phyloP scores from a whole-genome alignment of 2,797 vertebrate genomes.

The Streptopelia turtur region DNA sequence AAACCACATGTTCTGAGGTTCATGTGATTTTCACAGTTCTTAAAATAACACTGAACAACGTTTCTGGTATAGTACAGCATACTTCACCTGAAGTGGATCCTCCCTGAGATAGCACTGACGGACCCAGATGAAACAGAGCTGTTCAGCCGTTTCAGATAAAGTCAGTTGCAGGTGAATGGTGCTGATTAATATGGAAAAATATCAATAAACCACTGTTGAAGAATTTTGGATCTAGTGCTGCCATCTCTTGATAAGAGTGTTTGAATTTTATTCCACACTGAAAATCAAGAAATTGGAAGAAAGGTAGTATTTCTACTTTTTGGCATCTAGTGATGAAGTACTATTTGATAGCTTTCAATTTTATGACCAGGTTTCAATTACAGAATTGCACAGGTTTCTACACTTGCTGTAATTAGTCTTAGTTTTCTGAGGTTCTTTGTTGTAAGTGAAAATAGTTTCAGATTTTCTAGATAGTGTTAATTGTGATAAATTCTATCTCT shows the following conservation, averaged over 20 bases:
- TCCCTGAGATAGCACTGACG: not conserved
- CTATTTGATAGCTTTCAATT: not conserved
- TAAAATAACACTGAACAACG: not conserved
- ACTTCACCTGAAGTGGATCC: not conserved
- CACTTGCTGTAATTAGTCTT: not conserved
- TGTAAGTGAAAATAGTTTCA: not conserved
- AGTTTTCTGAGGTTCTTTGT: not conserved
- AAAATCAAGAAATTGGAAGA: constrained; percentile 14
- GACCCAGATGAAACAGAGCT: not conserved
- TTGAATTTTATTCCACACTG: not conserved
- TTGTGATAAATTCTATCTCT: not conserved
- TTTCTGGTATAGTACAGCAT: not conserved
- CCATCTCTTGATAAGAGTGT: not conserved
- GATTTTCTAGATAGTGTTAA: not conserved
- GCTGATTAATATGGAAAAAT: not conserved
- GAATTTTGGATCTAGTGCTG: constrained; percentile 2
- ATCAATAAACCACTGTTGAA: not conserved
- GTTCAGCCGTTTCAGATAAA: not conserved
- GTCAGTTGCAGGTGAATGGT: not conserved
- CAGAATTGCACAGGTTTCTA: not conserved
- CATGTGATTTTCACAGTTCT: not conserved
- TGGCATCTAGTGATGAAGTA: not conserved
- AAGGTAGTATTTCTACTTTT: constrained; percentile 8
- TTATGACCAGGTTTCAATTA: not conserved
- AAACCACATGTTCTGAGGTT: not conserved